Base-by-base conservation (phyloP, 53 echinoderm and acorn worm genomes). In the Pentamera pediparva region DNA sequence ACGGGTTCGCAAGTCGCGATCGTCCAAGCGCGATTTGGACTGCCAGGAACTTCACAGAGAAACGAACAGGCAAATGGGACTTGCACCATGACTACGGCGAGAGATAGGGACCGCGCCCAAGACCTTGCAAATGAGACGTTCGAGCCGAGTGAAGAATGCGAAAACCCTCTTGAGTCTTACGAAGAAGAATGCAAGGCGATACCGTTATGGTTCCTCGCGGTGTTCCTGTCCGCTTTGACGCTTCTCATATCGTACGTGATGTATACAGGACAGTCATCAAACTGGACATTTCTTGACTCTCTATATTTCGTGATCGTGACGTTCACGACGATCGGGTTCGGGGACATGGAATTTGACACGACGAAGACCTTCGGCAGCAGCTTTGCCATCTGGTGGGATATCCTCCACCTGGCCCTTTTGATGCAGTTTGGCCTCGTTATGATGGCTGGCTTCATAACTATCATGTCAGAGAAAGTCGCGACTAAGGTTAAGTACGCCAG, bases 401-500 rank as follows among this genome's bases (percentile, higher is more conserved):
- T 70, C 13, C 27, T 70, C 19, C 33, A 50, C 52, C 26, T 18
- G 15, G 48, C 31, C 7, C 1, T 32, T 17, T 1, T 70, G 51
- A 50, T 70, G 70, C 48, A 70, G 19, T 3, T 70, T 70, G 70
- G 70, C 28, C 70, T 70, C n/a, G 30, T 51, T 3, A 43, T 70
- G 13, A 70, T 43, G 50, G 51, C 70, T 10, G 70, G 28, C 17
- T 70, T 29, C 47, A 70, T 70, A 15, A 70, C 70, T 13, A 6
- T 70, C 13, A 50, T 49, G 30, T 28, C 35, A 3, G 70, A 70
- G 19, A 70, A 52, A 45, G 18, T 70, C 12, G 18, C 17, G 17
- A 17, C 28, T 12, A 26, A 48, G 18, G 31, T 70, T 10, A 51
- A 49, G 32, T 7, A 4, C 6, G 51, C 52, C 20, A 50, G 27